These are phyloP conservation scores for Danio aesculapii DNA, from an alignment of 2,797 vertebrate genomes.

Conservation along the genomic window DNA sequence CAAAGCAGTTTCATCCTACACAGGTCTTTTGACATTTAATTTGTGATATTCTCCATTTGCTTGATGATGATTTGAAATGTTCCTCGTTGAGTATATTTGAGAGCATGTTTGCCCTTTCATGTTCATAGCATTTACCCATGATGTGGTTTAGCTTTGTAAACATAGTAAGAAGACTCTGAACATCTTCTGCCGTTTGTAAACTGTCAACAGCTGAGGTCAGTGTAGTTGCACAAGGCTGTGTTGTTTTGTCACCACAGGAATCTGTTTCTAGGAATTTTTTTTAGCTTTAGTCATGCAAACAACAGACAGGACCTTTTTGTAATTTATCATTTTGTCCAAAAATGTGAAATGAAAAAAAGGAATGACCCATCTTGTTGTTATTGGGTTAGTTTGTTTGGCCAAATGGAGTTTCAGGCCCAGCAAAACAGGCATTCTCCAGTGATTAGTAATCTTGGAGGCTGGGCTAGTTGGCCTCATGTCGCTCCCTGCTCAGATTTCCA, in stretches of 20 bases:
- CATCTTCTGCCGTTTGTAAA: constrained; percentile 20
- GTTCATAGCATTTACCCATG: neutral
- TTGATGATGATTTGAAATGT: constrained; percentile 55
- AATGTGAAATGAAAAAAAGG: neutral
- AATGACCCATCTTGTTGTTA: constrained; percentile 32
- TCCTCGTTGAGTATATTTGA: constrained; percentile 43
- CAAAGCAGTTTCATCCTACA: constrained; percentile 46
- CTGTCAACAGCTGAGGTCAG: constrained; percentile 19
- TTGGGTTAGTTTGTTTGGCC: constrained; percentile 45
- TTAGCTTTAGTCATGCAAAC: constrained; percentile 2
- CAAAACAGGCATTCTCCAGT: constrained; percentile 71
- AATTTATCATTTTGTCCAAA: constrained; percentile 22
- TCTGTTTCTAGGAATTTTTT: constrained; percentile 21
- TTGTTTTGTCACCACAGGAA: constrained; percentile 41
- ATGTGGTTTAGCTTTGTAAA: constrained; percentile 21
- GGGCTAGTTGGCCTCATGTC: constrained; percentile 62
- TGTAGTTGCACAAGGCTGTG: constrained; percentile 36
- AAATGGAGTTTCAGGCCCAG: constrained; percentile 55
- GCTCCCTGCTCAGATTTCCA: constrained; percentile 65
- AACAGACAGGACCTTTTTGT: constrained; percentile 15
- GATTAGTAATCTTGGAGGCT: constrained; percentile 75
- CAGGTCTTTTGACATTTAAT: constrained; percentile 62
- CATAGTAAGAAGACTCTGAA: neutral
- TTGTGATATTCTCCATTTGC: constrained; percentile 68
- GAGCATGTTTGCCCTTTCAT: neutral